Percentiles rank a stretch among this genome's conserved stretches.
These are phyloP conservation scores for Hirundo rustica DNA, from an alignment of 2,797 vertebrate species.

Conservation along the genomic window DNA sequence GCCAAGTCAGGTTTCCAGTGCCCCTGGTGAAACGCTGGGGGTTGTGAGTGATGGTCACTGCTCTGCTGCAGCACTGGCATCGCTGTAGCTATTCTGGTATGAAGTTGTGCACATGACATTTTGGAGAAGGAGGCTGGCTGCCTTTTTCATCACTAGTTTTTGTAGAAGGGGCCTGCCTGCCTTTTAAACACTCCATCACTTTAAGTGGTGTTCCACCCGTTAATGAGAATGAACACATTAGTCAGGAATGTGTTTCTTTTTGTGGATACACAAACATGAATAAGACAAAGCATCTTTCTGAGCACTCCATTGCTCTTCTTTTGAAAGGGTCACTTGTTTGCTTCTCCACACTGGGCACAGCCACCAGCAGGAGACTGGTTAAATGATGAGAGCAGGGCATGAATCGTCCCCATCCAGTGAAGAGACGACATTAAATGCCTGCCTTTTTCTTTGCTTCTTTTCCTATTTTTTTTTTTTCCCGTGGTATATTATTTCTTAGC, in stretches of 20 bases:
- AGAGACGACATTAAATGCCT: background rate
- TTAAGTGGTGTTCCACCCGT: background rate
- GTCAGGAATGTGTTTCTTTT: background rate
- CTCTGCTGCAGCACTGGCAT: background rate
- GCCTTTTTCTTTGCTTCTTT: background rate
- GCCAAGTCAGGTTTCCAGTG: background rate
- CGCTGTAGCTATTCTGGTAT: background rate
- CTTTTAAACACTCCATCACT: background rate
- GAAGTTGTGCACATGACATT: background rate
- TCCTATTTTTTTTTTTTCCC: too few relatives aligned
- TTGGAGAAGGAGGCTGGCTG: background rate
- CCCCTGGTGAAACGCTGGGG: background rate
- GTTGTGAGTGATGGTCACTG: background rate
- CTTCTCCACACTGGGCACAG: background rate
- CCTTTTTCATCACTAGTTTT: background rate
- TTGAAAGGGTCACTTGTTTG: background rate
- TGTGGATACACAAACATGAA: background rate
- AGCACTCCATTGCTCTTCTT: background rate
- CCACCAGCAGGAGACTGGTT: background rate
- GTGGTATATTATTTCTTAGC: background rate
- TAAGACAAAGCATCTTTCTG: conserved; percentile 18
- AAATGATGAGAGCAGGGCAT: background rate
- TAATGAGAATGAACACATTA: background rate
- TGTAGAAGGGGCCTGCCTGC: background rate
- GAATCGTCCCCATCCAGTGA: background rate